Conservation (phyloP, 2,113 vertebrate genomes). For the Pygoscelis adeliae region DNA sequence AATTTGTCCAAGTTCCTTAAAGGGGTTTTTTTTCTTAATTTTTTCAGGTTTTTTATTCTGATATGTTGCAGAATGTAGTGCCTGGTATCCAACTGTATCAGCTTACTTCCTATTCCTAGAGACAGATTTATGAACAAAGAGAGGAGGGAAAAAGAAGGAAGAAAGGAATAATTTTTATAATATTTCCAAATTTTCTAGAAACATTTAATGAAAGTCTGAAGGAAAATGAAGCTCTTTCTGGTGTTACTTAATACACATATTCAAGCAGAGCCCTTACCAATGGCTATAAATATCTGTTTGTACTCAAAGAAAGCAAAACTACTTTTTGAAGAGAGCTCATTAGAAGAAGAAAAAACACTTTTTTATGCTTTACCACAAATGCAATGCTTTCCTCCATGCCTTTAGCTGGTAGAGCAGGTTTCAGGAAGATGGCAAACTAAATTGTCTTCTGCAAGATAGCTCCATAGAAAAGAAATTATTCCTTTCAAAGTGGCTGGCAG, state of each 20-base stretch:
- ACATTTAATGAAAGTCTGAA: neutral
- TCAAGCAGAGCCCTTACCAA: neutral
- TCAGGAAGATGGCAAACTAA: neutral
- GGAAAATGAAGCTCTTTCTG: neutral
- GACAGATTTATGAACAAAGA: neutral
- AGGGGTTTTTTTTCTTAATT: neutral
- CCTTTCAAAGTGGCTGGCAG: neutral
- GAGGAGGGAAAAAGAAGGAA: neutral
- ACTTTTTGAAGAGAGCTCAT: conserved; percentile 4
- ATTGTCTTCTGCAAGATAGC: neutral
- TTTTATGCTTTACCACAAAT: neutral
- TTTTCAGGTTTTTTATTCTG: neutral
- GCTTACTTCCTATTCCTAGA: neutral
- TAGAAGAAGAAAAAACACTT: neutral
- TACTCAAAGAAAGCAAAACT: neutral
- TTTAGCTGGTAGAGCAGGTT: neutral
- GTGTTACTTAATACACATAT: neutral
- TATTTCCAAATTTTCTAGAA: neutral
- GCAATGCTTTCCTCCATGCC: neutral
- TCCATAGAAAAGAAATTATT: neutral
- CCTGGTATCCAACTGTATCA: neutral
- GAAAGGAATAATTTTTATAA: neutral
- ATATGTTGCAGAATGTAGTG: neutral
- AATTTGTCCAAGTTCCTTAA: neutral
- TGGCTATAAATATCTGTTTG: neutral